Conservation (phyloP, 1,140 invertebrate genomes). For the Lordiphosa collinella region DNA sequence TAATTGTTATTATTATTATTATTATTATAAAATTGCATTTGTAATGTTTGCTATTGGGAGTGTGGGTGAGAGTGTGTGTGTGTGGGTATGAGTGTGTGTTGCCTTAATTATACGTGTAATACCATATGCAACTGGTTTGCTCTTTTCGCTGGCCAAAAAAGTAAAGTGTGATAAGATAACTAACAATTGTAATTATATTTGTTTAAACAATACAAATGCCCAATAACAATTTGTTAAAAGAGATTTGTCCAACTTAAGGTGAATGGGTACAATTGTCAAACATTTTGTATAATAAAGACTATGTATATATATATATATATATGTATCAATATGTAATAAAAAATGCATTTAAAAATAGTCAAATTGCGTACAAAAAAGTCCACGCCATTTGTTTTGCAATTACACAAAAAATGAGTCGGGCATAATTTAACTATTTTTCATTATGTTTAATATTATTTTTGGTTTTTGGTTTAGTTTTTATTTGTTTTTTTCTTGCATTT, state of each 20-base stretch:
- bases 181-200: slow-evolving; percentile 45
- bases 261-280: slow-evolving; percentile 52
- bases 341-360: slow-evolving; percentile 74
- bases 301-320: slow-evolving; percentile 48
- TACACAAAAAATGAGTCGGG: slow-evolving; percentile 44
- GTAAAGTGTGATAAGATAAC: slow-evolving; percentile 43
- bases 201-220: slow-evolving; percentile 56
- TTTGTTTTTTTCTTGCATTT: slow-evolving; percentile 20
- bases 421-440: slow-evolving; percentile 71
- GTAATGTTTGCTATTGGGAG: slow-evolving; percentile 1
- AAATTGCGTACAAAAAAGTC: slow-evolving; percentile 71
- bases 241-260: slow-evolving; percentile 42
- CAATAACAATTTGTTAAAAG: slow-evolving; percentile 68
- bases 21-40: slow-evolving; percentile 1
- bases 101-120: slow-evolving; percentile 26
- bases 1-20: slow-evolving; percentile 43
- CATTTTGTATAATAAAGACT: slow-evolving; percentile 50
- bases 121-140: slow-evolving; percentile 62
- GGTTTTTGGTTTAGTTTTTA: slow-evolving; percentile 28
- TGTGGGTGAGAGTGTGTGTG: neutral
- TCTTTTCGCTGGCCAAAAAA: slow-evolving; percentile 38
- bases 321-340: slow-evolving; percentile 30
- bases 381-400: slow-evolving; percentile 46
- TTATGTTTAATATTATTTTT: slow-evolving; percentile 24
- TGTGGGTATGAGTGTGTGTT: too few species aligned